Conservation (phyloP, 2,113 vertebrate species). For the Pituophis catenifer region DNA sequence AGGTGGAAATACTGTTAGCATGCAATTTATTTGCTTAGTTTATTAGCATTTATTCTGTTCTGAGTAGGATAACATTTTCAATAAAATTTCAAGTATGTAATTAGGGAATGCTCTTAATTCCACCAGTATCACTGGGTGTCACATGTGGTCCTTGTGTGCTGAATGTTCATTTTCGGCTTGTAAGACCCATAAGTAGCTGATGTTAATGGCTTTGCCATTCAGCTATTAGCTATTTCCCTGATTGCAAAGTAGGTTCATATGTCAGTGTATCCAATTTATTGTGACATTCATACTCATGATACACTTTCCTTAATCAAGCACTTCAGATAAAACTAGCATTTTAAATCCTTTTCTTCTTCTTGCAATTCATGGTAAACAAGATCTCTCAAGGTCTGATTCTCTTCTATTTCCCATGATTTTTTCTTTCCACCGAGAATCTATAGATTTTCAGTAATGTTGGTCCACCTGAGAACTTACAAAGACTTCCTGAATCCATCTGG, state of each 20-base stretch:
- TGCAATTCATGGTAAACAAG: background rate
- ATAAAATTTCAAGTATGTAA: background rate
- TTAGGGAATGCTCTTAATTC: background rate
- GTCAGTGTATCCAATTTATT: background rate
- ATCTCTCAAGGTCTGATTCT: background rate
- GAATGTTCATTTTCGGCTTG: background rate
- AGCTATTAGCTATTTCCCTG: background rate
- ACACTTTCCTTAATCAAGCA: background rate
- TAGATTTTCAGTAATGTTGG: background rate
- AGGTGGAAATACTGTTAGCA: background rate
- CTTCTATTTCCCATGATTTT: background rate
- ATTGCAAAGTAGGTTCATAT: background rate
- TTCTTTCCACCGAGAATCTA: background rate
- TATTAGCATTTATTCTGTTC: background rate
- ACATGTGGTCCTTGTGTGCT: background rate
- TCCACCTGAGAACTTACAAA: background rate
- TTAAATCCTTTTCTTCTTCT: background rate
- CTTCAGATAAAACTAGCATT: background rate
- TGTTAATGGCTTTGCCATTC: background rate
- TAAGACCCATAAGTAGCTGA: background rate
- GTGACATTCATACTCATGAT: background rate
- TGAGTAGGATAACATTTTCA: background rate
- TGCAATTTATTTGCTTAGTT: background rate
- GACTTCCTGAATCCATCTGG: background rate
- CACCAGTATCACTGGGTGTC: background rate